A percentile compares a stretch with the other conserved stretches of the same genome.
These are phyloP conservation scores for Hypselothyrea guttata DNA, from an alignment of 2,888 invertebrate genomes.

Conservation along the genomic window DNA sequence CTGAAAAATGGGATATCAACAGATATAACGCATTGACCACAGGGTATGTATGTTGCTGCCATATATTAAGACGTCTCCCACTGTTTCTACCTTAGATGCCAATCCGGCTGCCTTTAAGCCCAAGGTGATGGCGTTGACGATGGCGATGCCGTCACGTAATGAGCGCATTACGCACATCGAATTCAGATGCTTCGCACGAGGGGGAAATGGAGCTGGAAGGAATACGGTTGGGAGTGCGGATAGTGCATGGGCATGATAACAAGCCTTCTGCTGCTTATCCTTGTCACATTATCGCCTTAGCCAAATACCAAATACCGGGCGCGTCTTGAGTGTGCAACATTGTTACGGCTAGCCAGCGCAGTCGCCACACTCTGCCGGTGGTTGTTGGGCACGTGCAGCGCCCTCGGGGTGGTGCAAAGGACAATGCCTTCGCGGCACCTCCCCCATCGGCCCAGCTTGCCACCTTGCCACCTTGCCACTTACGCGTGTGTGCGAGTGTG, in stretches of 20 bases:
- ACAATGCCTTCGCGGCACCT: conserved; percentile 43
- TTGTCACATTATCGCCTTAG: conserved; percentile 78
- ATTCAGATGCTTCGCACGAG: conserved; percentile 7
- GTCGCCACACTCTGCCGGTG: conserved; percentile 16
- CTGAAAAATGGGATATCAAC: too few relatives aligned
- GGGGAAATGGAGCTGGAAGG: conserved; percentile 1
- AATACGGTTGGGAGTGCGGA: not conserved
- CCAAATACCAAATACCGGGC: conserved; percentile 65
- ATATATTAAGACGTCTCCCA: too few relatives aligned
- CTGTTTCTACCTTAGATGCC: conserved; percentile 39
- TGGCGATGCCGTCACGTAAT: conserved; percentile 70
- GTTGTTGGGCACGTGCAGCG: conserved; percentile 69
- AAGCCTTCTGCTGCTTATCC: conserved; percentile 58
- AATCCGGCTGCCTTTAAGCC: conserved; percentile 36
- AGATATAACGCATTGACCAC: too few relatives aligned
- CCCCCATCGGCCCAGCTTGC: not conserved
- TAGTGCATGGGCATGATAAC: conserved; percentile 50
- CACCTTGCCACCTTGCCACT: conserved; percentile 18
- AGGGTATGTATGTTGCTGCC: too few relatives aligned
- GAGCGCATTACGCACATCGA: conserved; percentile 70
- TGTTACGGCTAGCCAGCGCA: conserved; percentile 59
- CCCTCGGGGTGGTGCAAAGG: conserved; percentile 57
- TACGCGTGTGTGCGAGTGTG: conserved; percentile 37
- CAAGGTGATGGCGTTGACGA: too few relatives aligned
- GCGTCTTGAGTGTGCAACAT: conserved; percentile 73